These are phyloP conservation scores for Melieria crassipennis DNA, from an alignment of 2,888 invertebrate species.

Conservation along the genomic window DNA sequence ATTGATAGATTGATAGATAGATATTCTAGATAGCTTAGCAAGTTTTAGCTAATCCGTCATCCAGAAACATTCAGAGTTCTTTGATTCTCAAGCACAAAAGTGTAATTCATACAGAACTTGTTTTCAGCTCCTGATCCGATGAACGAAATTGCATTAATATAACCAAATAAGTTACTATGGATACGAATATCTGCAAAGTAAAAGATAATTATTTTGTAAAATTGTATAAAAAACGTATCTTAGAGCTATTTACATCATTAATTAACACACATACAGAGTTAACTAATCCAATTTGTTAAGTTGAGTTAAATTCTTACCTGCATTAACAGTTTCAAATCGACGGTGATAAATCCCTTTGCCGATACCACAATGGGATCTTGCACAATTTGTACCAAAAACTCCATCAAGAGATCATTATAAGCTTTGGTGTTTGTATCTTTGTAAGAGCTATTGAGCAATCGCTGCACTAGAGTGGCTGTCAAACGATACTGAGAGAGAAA, in stretches of 20 bases:
- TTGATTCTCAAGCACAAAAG: too few relatives aligned
- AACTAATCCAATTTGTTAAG: background rate
- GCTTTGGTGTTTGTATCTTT: conserved; percentile 35
- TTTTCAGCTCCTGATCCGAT: background rate
- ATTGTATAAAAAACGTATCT: background rate
- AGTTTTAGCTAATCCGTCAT: too few relatives aligned
- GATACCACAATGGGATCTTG: conserved; percentile 50
- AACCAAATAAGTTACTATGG: conserved; percentile 53
- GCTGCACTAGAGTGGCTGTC: conserved; percentile 46
- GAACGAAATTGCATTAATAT: conserved; percentile 56
- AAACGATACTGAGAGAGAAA: conserved; percentile 38
- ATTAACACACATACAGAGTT: background rate
- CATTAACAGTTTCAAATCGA: conserved; percentile 54
- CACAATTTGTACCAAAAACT: conserved; percentile 53
- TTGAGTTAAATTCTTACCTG: conserved; percentile 43
- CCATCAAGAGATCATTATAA: conserved; percentile 49
- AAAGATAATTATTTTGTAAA: background rate
- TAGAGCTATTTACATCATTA: background rate
- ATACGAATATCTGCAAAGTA: conserved; percentile 48
- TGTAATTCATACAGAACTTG: too few relatives aligned
- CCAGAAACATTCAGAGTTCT: too few relatives aligned
- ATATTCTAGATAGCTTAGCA: too few relatives aligned
- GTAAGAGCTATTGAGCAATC: conserved; percentile 40
- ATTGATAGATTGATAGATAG: too few relatives aligned
- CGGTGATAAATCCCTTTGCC: conserved; percentile 51